Percentiles rank a stretch among this genome's conserved stretches.
These are phyloP conservation scores for Astatoreochromis straeleni DNA, from an alignment of 2,113 vertebrate species.

Conservation along the genomic window DNA sequence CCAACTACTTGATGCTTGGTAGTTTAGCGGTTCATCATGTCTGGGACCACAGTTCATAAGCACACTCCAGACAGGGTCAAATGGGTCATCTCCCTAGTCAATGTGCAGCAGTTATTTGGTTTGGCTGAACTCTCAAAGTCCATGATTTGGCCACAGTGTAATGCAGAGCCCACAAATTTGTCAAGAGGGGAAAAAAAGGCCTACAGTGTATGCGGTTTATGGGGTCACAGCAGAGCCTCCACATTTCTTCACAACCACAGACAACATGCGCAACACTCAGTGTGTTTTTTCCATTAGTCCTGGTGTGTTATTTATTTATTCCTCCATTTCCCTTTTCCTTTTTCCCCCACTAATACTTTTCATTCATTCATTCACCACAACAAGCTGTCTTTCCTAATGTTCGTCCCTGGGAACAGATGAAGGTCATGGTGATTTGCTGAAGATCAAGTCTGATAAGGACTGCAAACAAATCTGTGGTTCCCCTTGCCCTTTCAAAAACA, in stretches of 20 bases:
- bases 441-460: background rate
- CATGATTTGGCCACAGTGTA: constrained; percentile 38
- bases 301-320: constrained; percentile 39
- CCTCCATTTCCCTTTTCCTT: background rate
- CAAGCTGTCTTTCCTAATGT: background rate
- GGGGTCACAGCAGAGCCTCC: constrained; percentile 51
- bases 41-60: background rate
- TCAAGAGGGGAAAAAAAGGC: constrained; percentile 41
- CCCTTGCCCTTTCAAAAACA: constrained; percentile 30
- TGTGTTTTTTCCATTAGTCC: constrained; percentile 60
- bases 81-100: constrained; percentile 40
- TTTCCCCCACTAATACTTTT: background rate
- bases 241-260: constrained; percentile 38
- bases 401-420: background rate
- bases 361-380: background rate
- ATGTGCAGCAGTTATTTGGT: constrained; percentile 44
- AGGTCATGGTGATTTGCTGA: background rate
- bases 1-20: constrained; percentile 10
- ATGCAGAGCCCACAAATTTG: constrained; percentile 58
- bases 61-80: constrained; percentile 20
- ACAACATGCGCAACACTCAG: background rate
- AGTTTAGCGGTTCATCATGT: background rate
- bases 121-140: constrained; percentile 65
- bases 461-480: background rate
- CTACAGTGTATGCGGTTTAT: constrained; percentile 39